Conservation (phyloP, 2,888 invertebrate species). For the Acanthosepion pharaonis region DNA sequence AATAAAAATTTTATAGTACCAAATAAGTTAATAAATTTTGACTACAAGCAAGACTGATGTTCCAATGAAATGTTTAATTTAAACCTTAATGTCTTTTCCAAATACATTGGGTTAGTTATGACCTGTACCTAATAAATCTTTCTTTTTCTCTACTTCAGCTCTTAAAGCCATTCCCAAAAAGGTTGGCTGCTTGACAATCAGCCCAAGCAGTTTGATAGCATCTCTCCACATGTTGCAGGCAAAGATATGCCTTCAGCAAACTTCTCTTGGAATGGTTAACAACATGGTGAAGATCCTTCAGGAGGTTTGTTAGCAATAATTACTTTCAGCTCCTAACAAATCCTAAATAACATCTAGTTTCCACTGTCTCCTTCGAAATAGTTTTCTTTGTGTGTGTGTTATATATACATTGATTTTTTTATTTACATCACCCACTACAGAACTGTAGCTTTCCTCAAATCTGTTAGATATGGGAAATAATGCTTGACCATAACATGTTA, state of each 20-base stretch:
- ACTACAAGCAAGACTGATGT: too few relatives aligned
- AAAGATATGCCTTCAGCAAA: conserved; percentile 53
- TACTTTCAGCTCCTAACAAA: neutral
- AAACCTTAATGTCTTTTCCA: neutral
- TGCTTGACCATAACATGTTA: too few relatives aligned
- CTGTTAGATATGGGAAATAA: too few relatives aligned
- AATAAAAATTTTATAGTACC: too few relatives aligned
- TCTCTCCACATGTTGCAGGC: conserved; percentile 53
- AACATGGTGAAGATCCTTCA: conserved; percentile 56
- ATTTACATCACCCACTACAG: too few relatives aligned
- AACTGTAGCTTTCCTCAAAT: too few relatives aligned
- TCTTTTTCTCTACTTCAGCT: conserved; percentile 51
- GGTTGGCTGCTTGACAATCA: conserved; percentile 54
- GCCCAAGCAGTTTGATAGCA: conserved; percentile 47
- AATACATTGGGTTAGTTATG: neutral
- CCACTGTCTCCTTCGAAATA: too few relatives aligned
- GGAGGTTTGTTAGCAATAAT: conserved; percentile 54
- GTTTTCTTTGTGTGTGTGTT: too few relatives aligned
- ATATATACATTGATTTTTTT: too few relatives aligned
- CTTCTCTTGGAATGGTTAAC: conserved; percentile 54
- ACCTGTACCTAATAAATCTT: neutral
- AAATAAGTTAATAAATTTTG: too few relatives aligned
- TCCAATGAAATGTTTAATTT: neutral
- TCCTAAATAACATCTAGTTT: too few relatives aligned
- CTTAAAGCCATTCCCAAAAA: conserved; percentile 54